Evolutionary conservation across 2,113 vertebrate species (phyloP).

Genomic region (Dicaeum eximium): DNA sequence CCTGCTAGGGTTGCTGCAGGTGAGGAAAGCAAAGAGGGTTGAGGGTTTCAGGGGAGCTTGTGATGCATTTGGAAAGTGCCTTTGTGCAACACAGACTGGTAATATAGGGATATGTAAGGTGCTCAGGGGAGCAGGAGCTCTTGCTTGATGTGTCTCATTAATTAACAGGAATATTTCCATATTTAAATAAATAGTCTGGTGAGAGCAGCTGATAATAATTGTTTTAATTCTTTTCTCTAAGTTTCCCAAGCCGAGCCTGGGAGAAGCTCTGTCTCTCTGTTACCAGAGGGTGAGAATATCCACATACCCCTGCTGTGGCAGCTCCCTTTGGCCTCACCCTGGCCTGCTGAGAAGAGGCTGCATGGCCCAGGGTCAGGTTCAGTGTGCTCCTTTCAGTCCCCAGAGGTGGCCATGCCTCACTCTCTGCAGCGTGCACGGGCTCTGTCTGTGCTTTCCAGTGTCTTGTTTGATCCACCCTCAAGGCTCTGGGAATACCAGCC

Average conservation of each 20-base stretch:
- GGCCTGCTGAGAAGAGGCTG: background rate
- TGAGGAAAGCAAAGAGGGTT: background rate
- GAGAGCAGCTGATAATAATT: too few relatives aligned
- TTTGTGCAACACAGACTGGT: background rate
- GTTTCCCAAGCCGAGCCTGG: too few relatives aligned
- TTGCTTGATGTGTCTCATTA: background rate
- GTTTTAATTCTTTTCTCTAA: too few relatives aligned
- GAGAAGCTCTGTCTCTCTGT: too few relatives aligned
- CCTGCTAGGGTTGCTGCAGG: background rate
- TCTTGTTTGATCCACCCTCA: background rate
- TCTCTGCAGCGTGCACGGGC: accelerated
- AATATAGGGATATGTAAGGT: background rate
- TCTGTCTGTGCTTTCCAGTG: background rate
- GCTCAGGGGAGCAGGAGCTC: background rate
- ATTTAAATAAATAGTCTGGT: background rate
- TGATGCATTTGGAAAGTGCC: background rate
- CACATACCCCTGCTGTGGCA: background rate
- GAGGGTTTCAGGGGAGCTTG: background rate
- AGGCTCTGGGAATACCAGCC: background rate
- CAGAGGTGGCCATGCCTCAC: background rate
- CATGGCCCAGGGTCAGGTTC: background rate
- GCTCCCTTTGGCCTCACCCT: background rate
- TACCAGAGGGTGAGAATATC: too few relatives aligned
- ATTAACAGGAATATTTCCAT: background rate
- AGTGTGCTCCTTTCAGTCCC: background rate